Base-by-base conservation (phyloP, 2,888 invertebrate species). In the Dryobota labecula region DNA sequence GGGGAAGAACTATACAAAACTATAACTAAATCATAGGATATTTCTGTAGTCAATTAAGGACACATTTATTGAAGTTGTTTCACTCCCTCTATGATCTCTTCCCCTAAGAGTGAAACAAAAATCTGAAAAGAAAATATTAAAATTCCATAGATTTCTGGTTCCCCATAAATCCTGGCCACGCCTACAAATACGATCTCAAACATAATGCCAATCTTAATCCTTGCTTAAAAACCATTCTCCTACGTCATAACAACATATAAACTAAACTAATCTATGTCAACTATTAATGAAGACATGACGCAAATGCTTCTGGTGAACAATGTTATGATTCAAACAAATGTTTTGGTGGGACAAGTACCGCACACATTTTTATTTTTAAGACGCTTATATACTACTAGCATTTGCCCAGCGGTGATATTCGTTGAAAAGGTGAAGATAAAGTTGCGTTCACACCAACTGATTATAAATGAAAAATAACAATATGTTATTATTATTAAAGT, bases 271-370 rank as follows among this genome's bases (percentile, higher is more conserved):
- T 62, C 73, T 84, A 82, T 71, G 66, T 78, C 54, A 80, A 72
- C 61, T 71, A 72, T 61, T 76, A 66, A 64, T 70, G 67, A 71
- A 78, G 72, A 78, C 70, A n/a, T 73, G 49, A 57, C 49, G 69
- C 63, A 67, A 82, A 82, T 73, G 74, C 62, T 70, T 56, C 36
- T 51, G 43, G 27, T 47, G 49, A 69, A 33, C 61, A 41, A 67
- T 45, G 73, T 74, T 78, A 72, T 74, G 65, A 68, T 78, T 78
- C 84, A 80, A 82, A 84, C 71, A 78, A 84, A 84, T 82, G 70
- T 73, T 45, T 54, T 56, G 47, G n/a, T 65, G 18, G 27, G 20
- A 51, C 36, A 51, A 56, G 36, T 45, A 38, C 51, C 57, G 41
- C 27, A 15, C 27, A 20, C n/a, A 15, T 60, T 43, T 27, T 33